Evolutionary conservation across 2,113 vertebrate species (phyloP).

Genomic region (Bettongia penicillata): DNA sequence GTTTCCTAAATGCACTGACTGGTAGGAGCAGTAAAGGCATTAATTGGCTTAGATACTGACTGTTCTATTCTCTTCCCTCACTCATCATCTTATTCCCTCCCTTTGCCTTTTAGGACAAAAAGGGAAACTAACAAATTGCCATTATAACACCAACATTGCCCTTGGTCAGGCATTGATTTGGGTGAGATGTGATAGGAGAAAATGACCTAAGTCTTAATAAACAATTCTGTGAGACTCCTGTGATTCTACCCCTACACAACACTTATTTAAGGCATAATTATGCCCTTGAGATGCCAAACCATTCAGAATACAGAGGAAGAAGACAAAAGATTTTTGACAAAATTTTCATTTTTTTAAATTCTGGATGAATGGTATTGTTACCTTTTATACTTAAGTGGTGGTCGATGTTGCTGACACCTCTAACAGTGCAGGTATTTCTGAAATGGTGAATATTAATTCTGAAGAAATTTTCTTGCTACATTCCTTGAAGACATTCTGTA

Average conservation of each 20-base stretch:
- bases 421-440: background rate
- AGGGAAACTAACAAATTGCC: background rate
- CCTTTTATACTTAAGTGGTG: background rate
- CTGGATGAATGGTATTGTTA: background rate
- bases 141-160: background rate
- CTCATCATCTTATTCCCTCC: conserved; percentile 11
- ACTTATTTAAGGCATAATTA: conserved; percentile 1
- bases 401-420: background rate
- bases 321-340: background rate
- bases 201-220: conserved; percentile 11
- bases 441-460: background rate
- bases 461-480: background rate
- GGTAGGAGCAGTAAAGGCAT: background rate
- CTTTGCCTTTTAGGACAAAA: background rate
- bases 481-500: background rate
- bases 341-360: background rate
- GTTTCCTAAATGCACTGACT: background rate
- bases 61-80: background rate
- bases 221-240: conserved; percentile 10
- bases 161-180: background rate
- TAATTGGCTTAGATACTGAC: background rate
- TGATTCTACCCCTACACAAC: background rate
- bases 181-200: background rate
- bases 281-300: background rate
- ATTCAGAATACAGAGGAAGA: background rate